Percentiles rank a stretch among this genome's conserved stretches.
phyloP scores from a whole-genome alignment of 2,888 invertebrate genomes.

The Neoaliturus tenellus region DNA sequence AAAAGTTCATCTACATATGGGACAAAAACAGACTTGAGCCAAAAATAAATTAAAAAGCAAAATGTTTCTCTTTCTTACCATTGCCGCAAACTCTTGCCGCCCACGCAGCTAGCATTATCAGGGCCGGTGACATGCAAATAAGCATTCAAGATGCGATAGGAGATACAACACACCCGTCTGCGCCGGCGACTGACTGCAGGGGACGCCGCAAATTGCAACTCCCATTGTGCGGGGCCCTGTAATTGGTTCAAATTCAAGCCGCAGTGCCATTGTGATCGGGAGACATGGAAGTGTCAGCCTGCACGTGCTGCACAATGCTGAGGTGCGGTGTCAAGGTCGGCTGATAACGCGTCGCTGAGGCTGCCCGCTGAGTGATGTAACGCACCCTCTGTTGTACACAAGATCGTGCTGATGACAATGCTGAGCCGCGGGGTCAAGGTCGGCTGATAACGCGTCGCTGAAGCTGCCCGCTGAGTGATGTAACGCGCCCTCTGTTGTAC shows the following conservation, averaged over 20 bases:
- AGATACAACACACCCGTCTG: background rate
- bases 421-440: no score
- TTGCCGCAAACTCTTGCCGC: background rate
- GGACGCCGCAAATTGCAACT: background rate
- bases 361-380: background rate
- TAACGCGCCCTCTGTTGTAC: no score
- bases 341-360: background rate
- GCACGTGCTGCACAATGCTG: background rate
- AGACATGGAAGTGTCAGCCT: background rate
- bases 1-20: no score
- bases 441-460: no score
- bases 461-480: no score
- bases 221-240: background rate
- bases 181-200: background rate
- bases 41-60: no score
- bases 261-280: background rate
- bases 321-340: background rate
- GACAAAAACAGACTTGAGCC: no score
- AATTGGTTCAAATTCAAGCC: constrained; percentile 6
- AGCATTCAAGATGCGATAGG: background rate
- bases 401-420: no score
- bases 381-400: background rate
- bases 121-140: background rate
- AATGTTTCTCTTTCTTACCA: no score
- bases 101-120: background rate